Conservation (phyloP, 2,797 vertebrate species). For the Glossophaga mutica region DNA sequence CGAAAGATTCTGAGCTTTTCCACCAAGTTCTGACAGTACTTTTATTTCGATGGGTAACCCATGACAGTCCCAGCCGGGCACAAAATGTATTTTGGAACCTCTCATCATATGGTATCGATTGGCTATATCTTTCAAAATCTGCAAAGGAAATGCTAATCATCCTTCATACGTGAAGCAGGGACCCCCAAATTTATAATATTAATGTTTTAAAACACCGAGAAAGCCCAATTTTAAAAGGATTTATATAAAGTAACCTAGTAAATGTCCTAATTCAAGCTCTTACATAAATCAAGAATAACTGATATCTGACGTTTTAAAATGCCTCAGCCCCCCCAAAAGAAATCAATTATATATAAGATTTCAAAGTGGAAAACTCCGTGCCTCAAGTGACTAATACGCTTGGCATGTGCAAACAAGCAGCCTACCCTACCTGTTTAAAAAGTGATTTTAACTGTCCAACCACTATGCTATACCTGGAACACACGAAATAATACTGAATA, state of each 20-base stretch:
- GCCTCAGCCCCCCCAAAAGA: neutral
- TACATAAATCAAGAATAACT: neutral
- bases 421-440: neutral
- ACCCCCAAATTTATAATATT: neutral
- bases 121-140: slow-evolving; percentile 97
- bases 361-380: neutral
- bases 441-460: neutral
- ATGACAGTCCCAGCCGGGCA: slow-evolving; percentile 98
- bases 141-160: slow-evolving; percentile 37
- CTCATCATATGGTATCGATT: slow-evolving; percentile 95
- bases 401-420: neutral
- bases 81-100: slow-evolving; percentile 91
- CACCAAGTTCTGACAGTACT: slow-evolving; percentile 89
- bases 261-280: neutral
- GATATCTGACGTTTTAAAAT: slow-evolving; percentile 1
- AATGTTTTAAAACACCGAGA: neutral
- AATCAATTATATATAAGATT: neutral
- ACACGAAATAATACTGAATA: too few species aligned
- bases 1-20: slow-evolving; percentile 82
- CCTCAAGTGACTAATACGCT: neutral
- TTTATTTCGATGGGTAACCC: slow-evolving; percentile 95
- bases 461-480: neutral
- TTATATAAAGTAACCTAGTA: slow-evolving; percentile 18
- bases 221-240: neutral
- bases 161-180: neutral